A percentile compares a stretch with the other conserved stretches of the same genome.
Conservation (phyloP, 2,113 vertebrate species). For the Lethenteron camtschaticum region DNA sequence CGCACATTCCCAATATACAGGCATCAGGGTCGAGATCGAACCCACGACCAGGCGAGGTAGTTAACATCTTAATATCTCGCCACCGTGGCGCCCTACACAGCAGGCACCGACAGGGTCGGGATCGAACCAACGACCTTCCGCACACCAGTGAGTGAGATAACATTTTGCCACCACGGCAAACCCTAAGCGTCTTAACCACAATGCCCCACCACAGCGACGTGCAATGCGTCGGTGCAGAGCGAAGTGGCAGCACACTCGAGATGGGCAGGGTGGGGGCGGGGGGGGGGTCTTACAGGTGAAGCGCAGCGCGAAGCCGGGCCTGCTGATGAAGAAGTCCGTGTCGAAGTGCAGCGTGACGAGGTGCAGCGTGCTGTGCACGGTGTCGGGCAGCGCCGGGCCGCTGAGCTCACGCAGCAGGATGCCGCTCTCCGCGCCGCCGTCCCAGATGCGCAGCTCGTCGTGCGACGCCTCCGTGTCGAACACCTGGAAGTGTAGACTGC, state of each 20-base stretch:
- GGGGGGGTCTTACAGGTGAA: constrained; percentile 44
- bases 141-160: too few species aligned
- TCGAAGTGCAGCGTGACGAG: constrained; percentile 75
- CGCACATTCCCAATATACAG: too few species aligned
- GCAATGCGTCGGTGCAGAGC: too few species aligned
- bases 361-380: constrained; percentile 80
- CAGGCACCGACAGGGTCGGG: too few species aligned
- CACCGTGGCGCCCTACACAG: too few species aligned
- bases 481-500: constrained; percentile 77
- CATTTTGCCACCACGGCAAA: too few species aligned
- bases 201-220: too few species aligned
- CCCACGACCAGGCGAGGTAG: too few species aligned
- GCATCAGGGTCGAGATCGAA: too few species aligned
- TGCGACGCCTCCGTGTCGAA: constrained; percentile 93
- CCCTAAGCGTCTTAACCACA: too few species aligned
- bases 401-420: constrained; percentile 68
- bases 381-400: constrained; percentile 38
- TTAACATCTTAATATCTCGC: too few species aligned
- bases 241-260: background rate
- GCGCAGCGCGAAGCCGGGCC: constrained; percentile 81
- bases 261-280: background rate
- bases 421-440: constrained; percentile 69
- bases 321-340: constrained; percentile 98
- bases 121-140: too few species aligned
- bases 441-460: constrained; percentile 77